Percentiles rank a stretch among this genome's conserved stretches.
These are phyloP conservation scores for Urophycis tenuis DNA, from an alignment of 2,797 vertebrate species.

Conservation along the genomic window DNA sequence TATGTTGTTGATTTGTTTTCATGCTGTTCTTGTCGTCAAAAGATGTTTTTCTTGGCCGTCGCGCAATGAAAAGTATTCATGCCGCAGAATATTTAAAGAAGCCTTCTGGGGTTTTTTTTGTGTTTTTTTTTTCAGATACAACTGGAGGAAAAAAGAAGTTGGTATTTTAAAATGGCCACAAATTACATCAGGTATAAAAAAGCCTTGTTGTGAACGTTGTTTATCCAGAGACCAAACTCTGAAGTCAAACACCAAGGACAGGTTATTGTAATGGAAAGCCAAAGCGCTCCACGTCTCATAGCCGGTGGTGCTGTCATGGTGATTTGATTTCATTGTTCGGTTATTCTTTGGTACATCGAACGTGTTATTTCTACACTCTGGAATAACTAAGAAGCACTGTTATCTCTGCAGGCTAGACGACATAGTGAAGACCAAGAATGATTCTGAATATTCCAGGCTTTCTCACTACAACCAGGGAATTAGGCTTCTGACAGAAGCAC, in stretches of 20 bases:
- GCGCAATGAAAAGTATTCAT: neutral
- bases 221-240: neutral
- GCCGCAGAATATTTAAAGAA: neutral
- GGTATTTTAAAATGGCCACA: conserved; percentile 87
- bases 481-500: conserved; percentile 71
- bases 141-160: conserved; percentile 78
- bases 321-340: neutral
- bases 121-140: conserved; percentile 75
- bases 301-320: neutral
- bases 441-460: conserved; percentile 73
- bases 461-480: conserved; percentile 77
- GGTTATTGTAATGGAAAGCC: neutral
- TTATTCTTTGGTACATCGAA: neutral
- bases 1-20: neutral
- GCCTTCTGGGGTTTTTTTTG: no score
- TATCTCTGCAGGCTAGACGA: conserved; percentile 69
- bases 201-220: neutral
- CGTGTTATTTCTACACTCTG: neutral
- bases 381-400: neutral
- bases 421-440: conserved; percentile 71
- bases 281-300: neutral
- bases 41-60: neutral
- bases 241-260: neutral
- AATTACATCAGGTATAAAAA: conserved; percentile 77
- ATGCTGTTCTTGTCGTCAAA: neutral